A percentile compares a stretch with the other conserved stretches of the same genome.
These are phyloP conservation scores for Sylvicola cinctus DNA, from an alignment of 2,888 invertebrate species.

Conservation along the genomic window DNA sequence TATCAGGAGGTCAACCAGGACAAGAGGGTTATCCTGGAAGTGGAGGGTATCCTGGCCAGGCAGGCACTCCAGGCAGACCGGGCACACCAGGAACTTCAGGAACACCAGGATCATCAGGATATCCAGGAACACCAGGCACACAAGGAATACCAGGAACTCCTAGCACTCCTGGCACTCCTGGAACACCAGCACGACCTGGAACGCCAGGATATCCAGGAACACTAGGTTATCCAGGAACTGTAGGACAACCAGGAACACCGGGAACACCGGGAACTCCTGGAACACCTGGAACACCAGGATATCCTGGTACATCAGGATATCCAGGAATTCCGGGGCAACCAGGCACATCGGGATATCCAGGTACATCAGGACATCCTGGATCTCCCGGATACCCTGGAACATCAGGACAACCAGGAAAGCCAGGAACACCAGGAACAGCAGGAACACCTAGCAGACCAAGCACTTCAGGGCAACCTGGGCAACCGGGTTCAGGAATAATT, in stretches of 20 bases:
- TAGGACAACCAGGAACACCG: conserved; percentile 10
- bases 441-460: not conserved
- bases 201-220: conserved; percentile 7
- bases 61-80: no score
- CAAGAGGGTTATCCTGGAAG: no score
- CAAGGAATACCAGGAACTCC: conserved; percentile 11
- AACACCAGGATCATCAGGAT: no score
- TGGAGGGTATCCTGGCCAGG: no score
- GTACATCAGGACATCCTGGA: conserved; percentile 11
- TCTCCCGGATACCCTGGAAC: conserved; percentile 5
- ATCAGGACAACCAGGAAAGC: no score
- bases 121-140: conserved; percentile 10
- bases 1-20: no score
- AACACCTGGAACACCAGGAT: no score
- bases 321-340: no score
- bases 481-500: conserved; percentile 6
- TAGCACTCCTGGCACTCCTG: conserved; percentile 1
- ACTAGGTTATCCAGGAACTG: conserved; percentile 13
- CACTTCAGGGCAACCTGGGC: conserved; percentile 11
- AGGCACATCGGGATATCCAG: not conserved
- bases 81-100: no score
- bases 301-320: no score
- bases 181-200: not conserved
- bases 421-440: no score
- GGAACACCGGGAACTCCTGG: no score